Conservation (phyloP, 1,140 invertebrate genomes). For the Drosophila subobscura region DNA sequence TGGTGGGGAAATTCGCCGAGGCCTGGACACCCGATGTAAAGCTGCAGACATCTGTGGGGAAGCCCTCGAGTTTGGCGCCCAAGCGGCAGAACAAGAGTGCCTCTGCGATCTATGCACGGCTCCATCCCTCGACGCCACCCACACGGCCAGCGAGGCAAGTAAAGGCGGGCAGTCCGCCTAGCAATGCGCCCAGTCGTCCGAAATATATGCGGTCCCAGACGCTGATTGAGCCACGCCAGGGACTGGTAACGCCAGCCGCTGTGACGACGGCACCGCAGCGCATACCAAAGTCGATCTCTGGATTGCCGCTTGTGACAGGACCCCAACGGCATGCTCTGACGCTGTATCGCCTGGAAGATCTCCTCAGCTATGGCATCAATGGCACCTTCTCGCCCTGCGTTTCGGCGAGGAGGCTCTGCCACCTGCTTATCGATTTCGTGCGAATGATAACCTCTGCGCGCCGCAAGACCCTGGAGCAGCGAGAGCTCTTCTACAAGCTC, state of each 20-base stretch:
- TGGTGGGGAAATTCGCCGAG: constrained; percentile 95
- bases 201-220: constrained; percentile 85
- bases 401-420: constrained; percentile 88
- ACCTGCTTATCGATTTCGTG: constrained; percentile 91
- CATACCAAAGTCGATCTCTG: constrained; percentile 84
- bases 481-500: constrained; percentile 90
- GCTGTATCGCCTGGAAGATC: constrained; percentile 91
- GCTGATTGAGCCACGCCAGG: constrained; percentile 83
- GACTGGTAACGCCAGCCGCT: constrained; percentile 42
- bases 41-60: constrained; percentile 43
- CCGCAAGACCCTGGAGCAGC: constrained; percentile 90
- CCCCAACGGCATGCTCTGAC: constrained; percentile 92
- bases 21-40: constrained; percentile 78
- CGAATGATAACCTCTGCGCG: constrained; percentile 91
- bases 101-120: constrained; percentile 70
- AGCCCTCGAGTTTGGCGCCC: constrained; percentile 53
- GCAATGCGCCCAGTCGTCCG: constrained; percentile 66
- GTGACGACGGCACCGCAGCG: constrained; percentile 40
- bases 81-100: constrained; percentile 83
- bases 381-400: constrained; percentile 85
- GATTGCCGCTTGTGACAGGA: constrained; percentile 91
- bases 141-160: constrained; percentile 60
- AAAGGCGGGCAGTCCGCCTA: constrained; percentile 55
- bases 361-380: constrained; percentile 90
- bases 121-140: constrained; percentile 63